These are phyloP conservation scores for Hippocampus abdominalis DNA, from an alignment of 2,113 vertebrate species.

Conservation along the genomic window DNA sequence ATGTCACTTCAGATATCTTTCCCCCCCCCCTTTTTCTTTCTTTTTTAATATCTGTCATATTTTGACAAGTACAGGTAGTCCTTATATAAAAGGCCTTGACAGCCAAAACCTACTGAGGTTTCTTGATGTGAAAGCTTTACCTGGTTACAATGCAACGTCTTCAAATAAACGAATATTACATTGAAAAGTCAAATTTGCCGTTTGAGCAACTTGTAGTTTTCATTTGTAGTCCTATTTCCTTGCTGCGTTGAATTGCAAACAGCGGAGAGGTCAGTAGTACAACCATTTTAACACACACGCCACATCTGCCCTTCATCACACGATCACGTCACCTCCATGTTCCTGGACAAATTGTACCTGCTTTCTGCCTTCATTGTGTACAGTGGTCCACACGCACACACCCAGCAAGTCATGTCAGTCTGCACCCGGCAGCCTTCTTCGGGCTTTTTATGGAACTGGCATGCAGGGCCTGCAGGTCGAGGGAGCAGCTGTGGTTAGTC, in stretches of 20 bases:
- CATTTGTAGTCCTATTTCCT: not conserved
- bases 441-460: constrained; percentile 72
- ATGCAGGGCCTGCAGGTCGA: constrained; percentile 49
- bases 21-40: too few species aligned
- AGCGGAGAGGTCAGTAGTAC: not conserved
- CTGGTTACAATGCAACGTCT: not conserved
- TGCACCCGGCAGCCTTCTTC: constrained; percentile 47
- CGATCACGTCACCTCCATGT: not conserved
- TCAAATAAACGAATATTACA: not conserved
- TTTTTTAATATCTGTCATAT: too few species aligned
- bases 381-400: not conserved
- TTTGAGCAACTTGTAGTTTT: not conserved
- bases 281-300: not conserved
- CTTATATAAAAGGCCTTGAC: not conserved
- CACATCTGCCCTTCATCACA: constrained; percentile 6
- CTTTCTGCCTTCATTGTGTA: not conserved
- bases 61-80: too few species aligned
- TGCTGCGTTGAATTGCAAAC: not conserved
- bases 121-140: not conserved
- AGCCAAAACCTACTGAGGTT: not conserved
- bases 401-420: constrained; percentile 48
- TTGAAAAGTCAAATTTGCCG: not conserved
- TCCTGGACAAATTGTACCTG: constrained; percentile 9
- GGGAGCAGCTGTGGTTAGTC: constrained; percentile 67
- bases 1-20: not conserved